Base-by-base conservation (phyloP, 2,113 vertebrate genomes). In the Cygnus atratus region DNA sequence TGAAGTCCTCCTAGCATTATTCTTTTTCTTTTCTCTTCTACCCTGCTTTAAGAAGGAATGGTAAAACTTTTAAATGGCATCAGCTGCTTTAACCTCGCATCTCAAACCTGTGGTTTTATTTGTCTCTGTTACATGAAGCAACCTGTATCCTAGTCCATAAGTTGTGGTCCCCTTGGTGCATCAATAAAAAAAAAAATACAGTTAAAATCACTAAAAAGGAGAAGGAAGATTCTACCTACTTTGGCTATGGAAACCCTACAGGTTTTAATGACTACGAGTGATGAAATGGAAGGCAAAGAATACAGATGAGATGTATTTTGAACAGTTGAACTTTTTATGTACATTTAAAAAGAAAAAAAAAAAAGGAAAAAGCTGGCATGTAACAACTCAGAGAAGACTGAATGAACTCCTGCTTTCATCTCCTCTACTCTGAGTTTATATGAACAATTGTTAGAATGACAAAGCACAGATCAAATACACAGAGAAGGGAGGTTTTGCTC, bases 251-350 rank as follows among this genome's bases (percentile, higher is more conserved):
- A 76, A 91, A 79, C 6, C 10, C 35, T 61, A 58, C 37, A 55
- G 31, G 75, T 68, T 94, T 89, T 78, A 76, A 78, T 81, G 93
- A 55, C 59, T 39, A 52, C 3, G 44, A 86, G 57, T 24, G 76
- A 93, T 61, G n/a, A 81, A 93, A 92, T 88, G 93, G 61, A 84
- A 84, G 88, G 68, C 52, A 95, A 92, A 93, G 65, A 95, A 26
- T 3, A 57, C 43, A 92, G 22, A 70, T 35, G 61, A 85, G 26
- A 58, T 10, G 46, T 48, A 77, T 46, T 84, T 87, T 61, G 78
- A 91, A 79, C 39, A 91, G 52, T 28, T 92, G 72, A 1, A 43
- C 11, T 67, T 59, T 44, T 79, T 43, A 83, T 61, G 63, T 21
- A 41, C 26, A 79, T n/a, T 76, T 39, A 25, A 4, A 1, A 9